A percentile compares a stretch with the other conserved stretches of the same genome.
These are phyloP conservation scores for Callyntrura sp. DNA, from an alignment of 2,888 invertebrate genomes.

Conservation along the genomic window DNA sequence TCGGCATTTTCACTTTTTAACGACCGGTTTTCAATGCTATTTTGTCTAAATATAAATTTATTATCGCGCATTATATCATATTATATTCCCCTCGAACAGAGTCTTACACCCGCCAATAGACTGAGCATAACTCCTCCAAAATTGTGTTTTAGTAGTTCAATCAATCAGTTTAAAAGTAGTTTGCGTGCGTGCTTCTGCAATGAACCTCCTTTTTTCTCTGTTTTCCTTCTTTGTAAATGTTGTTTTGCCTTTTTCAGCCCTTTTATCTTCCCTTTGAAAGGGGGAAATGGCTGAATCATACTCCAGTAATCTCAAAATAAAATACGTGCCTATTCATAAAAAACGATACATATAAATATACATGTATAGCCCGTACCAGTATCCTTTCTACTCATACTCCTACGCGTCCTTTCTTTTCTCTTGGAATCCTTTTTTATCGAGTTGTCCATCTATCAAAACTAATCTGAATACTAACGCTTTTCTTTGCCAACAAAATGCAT, in stretches of 20 bases:
- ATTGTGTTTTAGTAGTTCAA: constrained; percentile 28
- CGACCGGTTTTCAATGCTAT: too few species aligned
- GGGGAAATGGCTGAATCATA: neutral
- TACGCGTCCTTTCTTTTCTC: neutral
- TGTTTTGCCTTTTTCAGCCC: constrained; percentile 2
- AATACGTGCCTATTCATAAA: constrained; percentile 20
- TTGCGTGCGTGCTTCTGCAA: constrained; percentile 44
- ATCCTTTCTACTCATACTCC: too few species aligned
- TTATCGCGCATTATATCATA: too few species aligned
- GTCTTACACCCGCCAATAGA: too few species aligned
- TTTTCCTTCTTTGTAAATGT: constrained; percentile 14
- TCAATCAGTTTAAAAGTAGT: constrained; percentile 61
- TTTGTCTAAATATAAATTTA: too few species aligned
- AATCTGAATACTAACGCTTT: constrained; percentile 43
- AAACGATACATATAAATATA: too few species aligned
- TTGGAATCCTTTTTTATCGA: constrained; percentile 25
- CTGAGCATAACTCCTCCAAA: neutral
- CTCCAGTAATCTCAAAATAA: neutral
- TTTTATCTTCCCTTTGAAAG: neutral
- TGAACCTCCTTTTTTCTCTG: neutral
- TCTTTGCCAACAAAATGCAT: neutral
- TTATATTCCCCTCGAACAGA: too few species aligned
- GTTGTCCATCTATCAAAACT: constrained; percentile 57
- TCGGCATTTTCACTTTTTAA: too few species aligned
- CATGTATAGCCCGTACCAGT: too few species aligned